phyloP scores from a whole-genome alignment of 92 coral and sea anemone species.

The Plumapathes pennacea region DNA sequence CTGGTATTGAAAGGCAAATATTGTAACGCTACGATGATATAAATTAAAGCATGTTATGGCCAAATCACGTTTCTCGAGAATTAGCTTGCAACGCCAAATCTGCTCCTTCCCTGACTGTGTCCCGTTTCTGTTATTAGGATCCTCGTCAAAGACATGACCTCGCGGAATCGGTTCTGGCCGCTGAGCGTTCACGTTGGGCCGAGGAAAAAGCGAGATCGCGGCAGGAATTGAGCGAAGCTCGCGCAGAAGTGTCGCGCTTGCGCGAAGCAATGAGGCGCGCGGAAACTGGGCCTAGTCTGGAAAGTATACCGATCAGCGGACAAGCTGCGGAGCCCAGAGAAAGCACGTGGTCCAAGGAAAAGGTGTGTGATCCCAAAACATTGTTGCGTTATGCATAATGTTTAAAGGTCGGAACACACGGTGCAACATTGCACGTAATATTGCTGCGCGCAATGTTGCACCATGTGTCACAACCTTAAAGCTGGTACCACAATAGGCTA shows the following conservation, averaged over 20 bases:
- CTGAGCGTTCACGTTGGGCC: constrained; percentile 80
- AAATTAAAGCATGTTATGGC: no score
- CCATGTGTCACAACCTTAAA: no score
- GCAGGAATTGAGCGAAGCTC: constrained; percentile 66
- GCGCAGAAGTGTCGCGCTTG: constrained; percentile 62
- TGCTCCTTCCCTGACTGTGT: no score
- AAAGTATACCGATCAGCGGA: constrained; percentile 25
- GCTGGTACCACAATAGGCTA: no score
- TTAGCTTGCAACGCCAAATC: no score
- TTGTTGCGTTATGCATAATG: no score
- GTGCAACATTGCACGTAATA: no score
- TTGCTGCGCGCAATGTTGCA: no score
- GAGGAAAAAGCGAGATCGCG: constrained; percentile 75
- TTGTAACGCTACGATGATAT: no score
- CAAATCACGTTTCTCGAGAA: no score
- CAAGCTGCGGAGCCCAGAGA: constrained; percentile 33
- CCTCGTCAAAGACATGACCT: constrained; percentile 75
- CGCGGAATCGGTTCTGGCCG: constrained; percentile 62
- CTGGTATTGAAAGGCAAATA: no score
- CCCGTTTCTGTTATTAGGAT: constrained; percentile 37
- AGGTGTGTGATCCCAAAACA: constrained; percentile 70
- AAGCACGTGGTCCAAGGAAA: constrained; percentile 74
- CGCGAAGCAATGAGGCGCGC: constrained; percentile 55
- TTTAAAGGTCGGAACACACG: no score
- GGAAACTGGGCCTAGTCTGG: constrained; percentile 18